Conservation (phyloP, 2,888 invertebrate species). For the Zaprionus bogoriensis region DNA sequence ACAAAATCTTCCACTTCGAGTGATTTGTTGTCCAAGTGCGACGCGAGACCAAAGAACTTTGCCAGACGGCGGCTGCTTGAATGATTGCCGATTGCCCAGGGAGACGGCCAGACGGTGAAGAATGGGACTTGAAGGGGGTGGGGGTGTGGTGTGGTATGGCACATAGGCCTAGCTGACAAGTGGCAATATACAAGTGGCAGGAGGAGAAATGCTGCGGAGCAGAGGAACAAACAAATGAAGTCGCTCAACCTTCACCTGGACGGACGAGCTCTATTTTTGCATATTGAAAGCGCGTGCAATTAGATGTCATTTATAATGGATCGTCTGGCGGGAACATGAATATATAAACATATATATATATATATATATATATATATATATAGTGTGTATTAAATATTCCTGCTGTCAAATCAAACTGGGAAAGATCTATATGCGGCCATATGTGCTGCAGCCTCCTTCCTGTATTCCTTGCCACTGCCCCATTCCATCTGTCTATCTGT, state of each 20-base stretch:
- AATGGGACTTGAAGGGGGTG: too few relatives aligned
- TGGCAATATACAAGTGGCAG: not conserved
- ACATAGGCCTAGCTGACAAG: slow-evolving; percentile 16
- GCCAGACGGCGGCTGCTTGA: slow-evolving; percentile 53
- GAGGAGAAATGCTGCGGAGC: not conserved
- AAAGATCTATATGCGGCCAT: too few relatives aligned
- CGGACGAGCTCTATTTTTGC: not conserved
- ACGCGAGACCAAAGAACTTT: slow-evolving; percentile 46
- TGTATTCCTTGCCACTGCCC: not conserved
- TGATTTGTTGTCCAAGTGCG: slow-evolving; percentile 64
- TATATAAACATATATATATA: too few relatives aligned
- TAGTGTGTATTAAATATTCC: not conserved
- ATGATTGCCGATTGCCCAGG: slow-evolving; percentile 19
- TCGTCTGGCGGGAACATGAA: not conserved
- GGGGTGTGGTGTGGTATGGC: slow-evolving; percentile 2
- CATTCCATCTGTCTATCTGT: not conserved
- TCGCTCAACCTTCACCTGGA: not conserved
- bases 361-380: not conserved
- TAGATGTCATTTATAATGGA: not conserved
- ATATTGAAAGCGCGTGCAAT: not conserved
- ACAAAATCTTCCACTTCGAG: slow-evolving; percentile 66
- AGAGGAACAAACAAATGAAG: not conserved
- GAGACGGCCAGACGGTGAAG: not conserved
- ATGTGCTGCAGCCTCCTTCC: not conserved
- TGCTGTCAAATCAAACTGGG: too few relatives aligned